These are phyloP conservation scores for Zaprionus tsacasi DNA, from an alignment of 1,140 invertebrate species.

Conservation along the genomic window DNA sequence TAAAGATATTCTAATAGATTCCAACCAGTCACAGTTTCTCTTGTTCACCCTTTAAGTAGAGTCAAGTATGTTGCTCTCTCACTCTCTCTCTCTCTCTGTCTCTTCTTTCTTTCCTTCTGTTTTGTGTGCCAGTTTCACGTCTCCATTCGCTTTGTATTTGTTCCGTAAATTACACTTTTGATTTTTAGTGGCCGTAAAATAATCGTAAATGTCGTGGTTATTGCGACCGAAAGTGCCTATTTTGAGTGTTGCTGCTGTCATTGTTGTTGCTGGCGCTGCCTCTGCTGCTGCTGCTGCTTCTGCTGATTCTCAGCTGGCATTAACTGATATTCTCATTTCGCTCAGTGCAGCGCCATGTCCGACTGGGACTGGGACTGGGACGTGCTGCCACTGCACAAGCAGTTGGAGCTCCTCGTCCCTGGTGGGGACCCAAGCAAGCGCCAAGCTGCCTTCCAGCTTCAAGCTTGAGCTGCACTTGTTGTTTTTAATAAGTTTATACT, in stretches of 20 bases:
- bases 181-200: conserved; percentile 84
- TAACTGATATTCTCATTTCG: conserved; percentile 78
- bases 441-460: conserved; percentile 11
- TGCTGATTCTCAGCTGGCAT: conserved; percentile 48
- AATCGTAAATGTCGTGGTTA: conserved; percentile 84
- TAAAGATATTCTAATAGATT: background rate
- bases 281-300: background rate
- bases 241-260: conserved; percentile 62
- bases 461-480: conserved; percentile 74
- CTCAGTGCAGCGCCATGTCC: conserved; percentile 66
- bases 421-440: background rate
- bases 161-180: conserved; percentile 84
- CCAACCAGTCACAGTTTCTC: conserved; percentile 9
- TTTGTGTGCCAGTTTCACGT: conserved; percentile 54
- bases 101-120: background rate
- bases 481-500: conserved; percentile 82
- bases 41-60: background rate
- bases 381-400: conserved; percentile 75
- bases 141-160: conserved; percentile 71
- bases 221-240: conserved; percentile 83
- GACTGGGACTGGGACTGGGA: conserved; percentile 49
- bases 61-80: background rate
- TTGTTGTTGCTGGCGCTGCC: conserved; percentile 11
- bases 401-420: conserved; percentile 29
- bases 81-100: background rate